Percentiles rank a stretch among this genome's conserved stretches.
Conservation (phyloP, 2,888 invertebrate species). For the Drosophila paracracens region DNA sequence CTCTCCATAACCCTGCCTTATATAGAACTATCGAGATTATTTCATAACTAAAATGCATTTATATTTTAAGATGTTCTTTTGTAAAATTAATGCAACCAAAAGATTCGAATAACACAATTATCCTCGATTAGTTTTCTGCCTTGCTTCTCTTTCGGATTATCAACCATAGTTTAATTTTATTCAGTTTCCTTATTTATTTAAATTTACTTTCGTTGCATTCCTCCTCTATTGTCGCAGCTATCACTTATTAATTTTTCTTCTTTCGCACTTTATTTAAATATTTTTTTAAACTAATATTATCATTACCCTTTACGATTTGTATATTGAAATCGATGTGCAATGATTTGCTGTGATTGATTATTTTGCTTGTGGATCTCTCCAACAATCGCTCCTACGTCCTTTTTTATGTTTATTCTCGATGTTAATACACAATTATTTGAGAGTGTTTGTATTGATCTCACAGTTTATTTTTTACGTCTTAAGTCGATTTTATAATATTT, state of each 20-base stretch:
- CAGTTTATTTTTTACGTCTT: background rate
- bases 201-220: background rate
- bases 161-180: background rate
- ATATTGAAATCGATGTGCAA: background rate
- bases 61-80: background rate
- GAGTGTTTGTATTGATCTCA: background rate
- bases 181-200: background rate
- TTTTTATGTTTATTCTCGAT: background rate
- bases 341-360: background rate
- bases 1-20: too few species aligned
- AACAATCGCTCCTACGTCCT: too few species aligned
- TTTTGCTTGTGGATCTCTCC: background rate
- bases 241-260: background rate
- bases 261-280: too few species aligned
- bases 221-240: too few species aligned
- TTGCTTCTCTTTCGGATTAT: background rate
- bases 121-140: background rate
- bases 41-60: background rate
- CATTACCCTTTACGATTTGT: rapidly evolving
- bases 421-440: background rate
- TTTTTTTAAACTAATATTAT: too few species aligned
- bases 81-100: background rate
- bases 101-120: background rate
- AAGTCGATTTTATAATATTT: background rate
- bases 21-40: background rate